A percentile compares a stretch with the other conserved stretches of the same genome.
phyloP scores from a whole-genome alignment of 1,140 invertebrate species.

The Agrilus planipennis region DNA sequence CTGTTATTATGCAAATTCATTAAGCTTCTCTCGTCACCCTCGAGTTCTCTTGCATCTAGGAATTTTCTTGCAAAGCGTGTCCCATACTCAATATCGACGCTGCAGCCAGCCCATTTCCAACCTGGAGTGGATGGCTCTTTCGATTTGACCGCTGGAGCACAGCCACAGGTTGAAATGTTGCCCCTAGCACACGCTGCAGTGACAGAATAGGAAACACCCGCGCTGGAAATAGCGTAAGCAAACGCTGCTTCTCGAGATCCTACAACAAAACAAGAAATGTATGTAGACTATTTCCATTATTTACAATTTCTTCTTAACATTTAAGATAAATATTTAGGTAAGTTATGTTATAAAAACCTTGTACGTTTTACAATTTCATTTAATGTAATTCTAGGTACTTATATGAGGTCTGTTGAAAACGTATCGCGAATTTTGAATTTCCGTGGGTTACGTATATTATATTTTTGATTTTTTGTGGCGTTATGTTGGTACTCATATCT shows the following conservation, averaged over 20 bases:
- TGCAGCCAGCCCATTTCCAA: slow-evolving; percentile 85
- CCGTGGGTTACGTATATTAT: too few relatives aligned
- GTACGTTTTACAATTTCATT: too few relatives aligned
- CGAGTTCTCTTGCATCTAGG: slow-evolving; percentile 72
- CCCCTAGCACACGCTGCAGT: slow-evolving; percentile 81
- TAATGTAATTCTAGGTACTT: too few relatives aligned
- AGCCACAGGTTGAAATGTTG: slow-evolving; percentile 78
- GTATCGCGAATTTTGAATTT: too few relatives aligned
- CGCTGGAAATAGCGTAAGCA: slow-evolving; percentile 81
- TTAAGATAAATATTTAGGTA: too few relatives aligned
- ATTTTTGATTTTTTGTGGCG: too few relatives aligned
- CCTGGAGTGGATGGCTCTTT: slow-evolving; percentile 30
- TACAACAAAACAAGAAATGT: slow-evolving; percentile 34
- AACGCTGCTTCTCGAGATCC: slow-evolving; percentile 85
- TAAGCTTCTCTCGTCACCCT: slow-evolving; percentile 70
- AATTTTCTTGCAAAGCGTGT: slow-evolving; percentile 68
- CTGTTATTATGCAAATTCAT: slow-evolving; percentile 98
- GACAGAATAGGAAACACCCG: slow-evolving; percentile 81
- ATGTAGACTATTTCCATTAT: too few relatives aligned
- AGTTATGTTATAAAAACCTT: too few relatives aligned
- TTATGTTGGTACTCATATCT: too few relatives aligned
- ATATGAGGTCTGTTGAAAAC: too few relatives aligned
- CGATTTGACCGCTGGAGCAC: slow-evolving; percentile 43
- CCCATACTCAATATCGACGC: slow-evolving; percentile 66
- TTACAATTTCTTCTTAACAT: background rate